These are phyloP conservation scores for Mesopsocus fuscifrons DNA, from an alignment of 2,888 invertebrate species.

Conservation along the genomic window DNA sequence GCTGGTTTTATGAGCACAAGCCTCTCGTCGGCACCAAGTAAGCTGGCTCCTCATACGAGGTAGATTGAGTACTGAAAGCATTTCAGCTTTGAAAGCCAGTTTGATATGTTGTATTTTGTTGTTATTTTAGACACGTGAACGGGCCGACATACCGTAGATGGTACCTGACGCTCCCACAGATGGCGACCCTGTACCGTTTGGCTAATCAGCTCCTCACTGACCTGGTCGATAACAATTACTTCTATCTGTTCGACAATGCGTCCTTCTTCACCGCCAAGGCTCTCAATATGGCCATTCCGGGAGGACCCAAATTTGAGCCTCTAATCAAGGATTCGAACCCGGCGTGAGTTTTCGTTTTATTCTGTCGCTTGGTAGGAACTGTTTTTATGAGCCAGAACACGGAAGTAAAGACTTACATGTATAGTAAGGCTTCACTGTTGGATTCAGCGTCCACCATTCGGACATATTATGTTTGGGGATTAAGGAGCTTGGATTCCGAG, in stretches of 20 bases:
- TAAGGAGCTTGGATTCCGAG: too few species aligned
- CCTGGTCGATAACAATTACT: conserved; percentile 95
- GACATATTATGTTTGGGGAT: too few species aligned
- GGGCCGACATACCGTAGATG: conserved; percentile 93
- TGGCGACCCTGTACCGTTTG: conserved; percentile 92
- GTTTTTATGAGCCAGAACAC: too few species aligned
- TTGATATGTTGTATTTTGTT: not conserved
- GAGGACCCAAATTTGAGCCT: conserved; percentile 99
- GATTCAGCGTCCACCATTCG: too few species aligned
- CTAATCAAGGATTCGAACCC: conserved; percentile 94
- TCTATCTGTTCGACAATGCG: conserved; percentile 96
- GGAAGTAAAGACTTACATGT: too few species aligned
- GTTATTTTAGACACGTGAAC: conserved; percentile 66
- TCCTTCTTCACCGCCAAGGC: conserved; percentile 99
- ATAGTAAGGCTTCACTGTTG: too few species aligned
- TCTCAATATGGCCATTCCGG: conserved; percentile 97
- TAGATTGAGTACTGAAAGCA: too few species aligned
- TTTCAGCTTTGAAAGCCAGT: too few species aligned
- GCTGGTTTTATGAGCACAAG: conserved; percentile 98
- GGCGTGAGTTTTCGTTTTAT: conserved; percentile 35
- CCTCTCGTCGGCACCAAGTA: conserved; percentile 81
- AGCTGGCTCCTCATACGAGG: too few species aligned
- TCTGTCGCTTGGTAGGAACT: too few species aligned
- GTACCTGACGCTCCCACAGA: conserved; percentile 89
- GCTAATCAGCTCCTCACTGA: conserved; percentile 97